Evolutionary conservation across 2,113 vertebrate genomes (phyloP), one percentile per base, ranked within the genome.

Genomic region (Ictidomys tridecemlineatus): DNA sequence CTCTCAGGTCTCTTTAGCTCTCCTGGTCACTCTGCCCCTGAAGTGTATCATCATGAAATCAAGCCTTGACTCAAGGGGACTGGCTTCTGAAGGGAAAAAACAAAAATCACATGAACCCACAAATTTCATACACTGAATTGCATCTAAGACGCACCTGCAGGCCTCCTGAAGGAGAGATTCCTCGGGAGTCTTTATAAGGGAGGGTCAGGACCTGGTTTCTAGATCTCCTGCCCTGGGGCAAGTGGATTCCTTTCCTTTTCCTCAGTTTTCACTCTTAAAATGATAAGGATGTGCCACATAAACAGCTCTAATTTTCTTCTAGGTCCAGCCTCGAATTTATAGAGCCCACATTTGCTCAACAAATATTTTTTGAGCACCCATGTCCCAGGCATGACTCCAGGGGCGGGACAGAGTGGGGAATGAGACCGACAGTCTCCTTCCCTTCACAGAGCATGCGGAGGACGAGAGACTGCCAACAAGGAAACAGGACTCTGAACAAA

Each of bases 371-470:
- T 85, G 82, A 92, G 67, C 48, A 39, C 32, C 22, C 2, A 2
- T 4, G 11, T 13, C 8, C n/a, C 34, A 51, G 73, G 30, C 37
- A 5, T 17, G 37, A 51, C 24, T 37, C 56, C 67, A 17, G 69
- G 67, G 42, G 34, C 30, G 12, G 53, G 20, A 12, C 2, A n/a
- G 2, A 85, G 42, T 3, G 12, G 9, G 16, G 28, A 87, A 58
- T 32, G 28, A 42, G 61, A 72, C 22, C 0, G 28, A 0, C 8
- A 20, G 63, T 16, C 42, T 13, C 48, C 18, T 2, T 26, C 39
- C 56, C 24, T 34, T 30, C 22, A 22, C 7, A 9, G 48, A 77
- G 28, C 4, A 1, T 58, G 0, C 8, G n/a, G 2, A 7, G 16
- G 4, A 37, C 3, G 16, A 20, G 14, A 5, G 39, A 76, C n/a